These are phyloP conservation scores for Masnerella sp. DNA, from an alignment of 2,888 invertebrate species.

Conservation along the genomic window DNA sequence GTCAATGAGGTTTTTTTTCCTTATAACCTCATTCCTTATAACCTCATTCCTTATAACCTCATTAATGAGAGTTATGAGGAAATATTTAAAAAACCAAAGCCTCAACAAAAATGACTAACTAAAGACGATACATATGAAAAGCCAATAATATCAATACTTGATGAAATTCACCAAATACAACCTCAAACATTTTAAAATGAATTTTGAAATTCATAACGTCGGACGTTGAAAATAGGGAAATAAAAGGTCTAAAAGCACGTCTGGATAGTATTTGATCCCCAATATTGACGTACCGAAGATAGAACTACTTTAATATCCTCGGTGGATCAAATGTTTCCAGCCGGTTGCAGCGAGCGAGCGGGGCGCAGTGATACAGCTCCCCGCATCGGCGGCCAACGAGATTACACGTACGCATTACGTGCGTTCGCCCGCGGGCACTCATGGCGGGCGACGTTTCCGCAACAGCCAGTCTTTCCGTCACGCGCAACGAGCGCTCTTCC, in stretches of 20 bases:
- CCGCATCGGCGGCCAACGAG: slow-evolving; percentile 43
- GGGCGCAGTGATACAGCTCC: slow-evolving; percentile 50
- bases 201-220: not conserved
- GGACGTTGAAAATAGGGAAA: not conserved
- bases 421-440: slow-evolving; percentile 40
- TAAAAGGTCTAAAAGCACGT: slow-evolving; percentile 6
- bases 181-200: not conserved
- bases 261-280: slow-evolving; percentile 7
- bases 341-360: slow-evolving; percentile 47
- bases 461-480: slow-evolving; percentile 38
- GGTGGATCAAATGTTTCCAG: slow-evolving; percentile 57
- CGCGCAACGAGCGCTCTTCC: slow-evolving; percentile 30
- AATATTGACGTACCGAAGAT: slow-evolving; percentile 36
- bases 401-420: slow-evolving; percentile 41
- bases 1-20: no score
- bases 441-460: slow-evolving; percentile 40
- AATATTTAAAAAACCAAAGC: no score
- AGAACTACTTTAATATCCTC: slow-evolving; percentile 53
- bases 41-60: no score
- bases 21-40: no score
- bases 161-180: not conserved
- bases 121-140: no score
- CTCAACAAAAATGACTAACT: no score
- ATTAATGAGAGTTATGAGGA: no score
- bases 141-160: no score